Base-by-base conservation (phyloP, 2,797 vertebrate genomes). In the Carduelis carduelis region DNA sequence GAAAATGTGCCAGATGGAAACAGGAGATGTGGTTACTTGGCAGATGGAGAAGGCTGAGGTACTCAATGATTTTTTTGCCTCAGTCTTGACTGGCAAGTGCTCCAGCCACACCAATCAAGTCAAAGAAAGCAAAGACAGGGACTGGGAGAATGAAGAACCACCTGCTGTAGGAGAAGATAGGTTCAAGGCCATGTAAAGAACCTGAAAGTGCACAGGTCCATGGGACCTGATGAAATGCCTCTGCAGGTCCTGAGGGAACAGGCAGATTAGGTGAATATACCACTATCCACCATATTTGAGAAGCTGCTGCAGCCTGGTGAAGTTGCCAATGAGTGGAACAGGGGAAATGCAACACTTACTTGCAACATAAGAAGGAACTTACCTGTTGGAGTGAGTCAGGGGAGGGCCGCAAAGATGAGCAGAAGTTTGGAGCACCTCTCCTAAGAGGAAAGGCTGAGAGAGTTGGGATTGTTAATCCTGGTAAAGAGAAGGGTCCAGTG, bases 21-120 rank as follows among this genome's bases (percentile, higher is more conserved):
- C 1, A 1, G 44, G 44, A 71, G 27, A 34, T 0, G 2, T 50
- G 19, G 11, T n/a, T 44, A 50, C 43, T 22, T 44, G 50, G 44
- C 27, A 64, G 32, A 39, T 30, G 52, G 59, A 44, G 37, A 57
- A 65, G 34, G 7, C 17, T 53, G 39, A 66, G 10, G 8, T 13
- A 47, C 8, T 60, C 39, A 32, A 5, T 47, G 30, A 32, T 1
- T 3, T 53, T 63, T 74, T 66, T 35, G 24, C 14, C 21, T 81
- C 53, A 52, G 22, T 80, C 34, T 53, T 4, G 3, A 30, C 26
- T 65, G 37, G 20, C 4, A 52, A 52, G 17, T 30, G 12, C 34
- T 53, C 30, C 34, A 66, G 39, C 39, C 30, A 41, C 12, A 35
- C 26, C 34, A 46, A 26, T 28, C 60, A 74, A 47, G 30, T 41